Conservation (phyloP, 2,113 vertebrate genomes). For the Oryctolagus cuniculus region mOryCun1.1 NC_091435.1:105901001-105901500, state of each 20-base stretch:
- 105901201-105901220: slow-evolving; percentile 18
- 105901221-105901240: not conserved
- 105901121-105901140: not conserved
- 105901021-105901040: not conserved
- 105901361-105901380: slow-evolving; percentile 26
- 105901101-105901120: not conserved
- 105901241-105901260: not conserved
- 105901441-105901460: not conserved
- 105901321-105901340: slow-evolving; percentile 18
- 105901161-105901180: not conserved
- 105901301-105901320: not conserved
- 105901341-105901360: not conserved
- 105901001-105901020: not conserved
- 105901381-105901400: not conserved
- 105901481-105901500: no score
- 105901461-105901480: not conserved
- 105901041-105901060: not conserved
- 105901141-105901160: slow-evolving; percentile 25
- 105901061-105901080: not conserved
- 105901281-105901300: slow-evolving; percentile 1
- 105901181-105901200: not conserved
- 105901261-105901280: not conserved
- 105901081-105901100: not conserved
- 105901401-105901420: not conserved
- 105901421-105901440: not conserved